Percentiles rank a stretch among this genome's conserved stretches.
phyloP scores from a whole-genome alignment of 2,888 invertebrate genomes.

The Pimpla rufipes region DNA sequence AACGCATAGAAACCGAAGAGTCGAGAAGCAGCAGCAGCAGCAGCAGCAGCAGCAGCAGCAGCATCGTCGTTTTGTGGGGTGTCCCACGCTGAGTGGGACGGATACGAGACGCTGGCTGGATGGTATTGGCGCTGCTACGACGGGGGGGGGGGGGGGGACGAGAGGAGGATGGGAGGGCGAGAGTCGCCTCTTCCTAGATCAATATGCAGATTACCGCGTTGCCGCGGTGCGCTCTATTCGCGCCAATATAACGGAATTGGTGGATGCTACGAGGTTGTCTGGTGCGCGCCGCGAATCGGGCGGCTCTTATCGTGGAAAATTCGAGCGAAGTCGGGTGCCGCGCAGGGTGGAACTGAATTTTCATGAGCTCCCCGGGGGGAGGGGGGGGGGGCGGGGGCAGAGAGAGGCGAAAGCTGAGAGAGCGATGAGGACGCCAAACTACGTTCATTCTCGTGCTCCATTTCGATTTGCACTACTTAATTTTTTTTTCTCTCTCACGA shows the following conservation, averaged over 20 bases:
- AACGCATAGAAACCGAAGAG: conserved; percentile 29
- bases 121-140: conserved; percentile 34
- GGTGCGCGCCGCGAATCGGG: conserved; percentile 55
- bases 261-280: conserved; percentile 74
- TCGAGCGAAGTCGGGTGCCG: conserved; percentile 51
- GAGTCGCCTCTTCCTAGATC: conserved; percentile 75
- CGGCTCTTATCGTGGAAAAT: conserved; percentile 64
- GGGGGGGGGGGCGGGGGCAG: background rate
- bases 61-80: no score
- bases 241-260: conserved; percentile 79
- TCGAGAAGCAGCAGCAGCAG: conserved; percentile 11
- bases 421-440: conserved; percentile 41
- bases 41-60: conserved; percentile 10
- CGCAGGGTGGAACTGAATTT: conserved; percentile 63
- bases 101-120: conserved; percentile 29
- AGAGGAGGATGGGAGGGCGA: no score
- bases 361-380: conserved; percentile 59
- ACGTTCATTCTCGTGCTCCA: conserved; percentile 44
- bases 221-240: conserved; percentile 74
- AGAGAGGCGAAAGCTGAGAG: conserved; percentile 29
- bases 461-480: conserved; percentile 60
- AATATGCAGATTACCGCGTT: conserved; percentile 81
- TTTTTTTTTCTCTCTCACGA: conserved; percentile 35
- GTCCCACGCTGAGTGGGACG: background rate
- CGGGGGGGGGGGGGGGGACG: no score